phyloP scores from a whole-genome alignment of 1,140 invertebrate species.

The Teleogryllus occipitalis region DNA sequence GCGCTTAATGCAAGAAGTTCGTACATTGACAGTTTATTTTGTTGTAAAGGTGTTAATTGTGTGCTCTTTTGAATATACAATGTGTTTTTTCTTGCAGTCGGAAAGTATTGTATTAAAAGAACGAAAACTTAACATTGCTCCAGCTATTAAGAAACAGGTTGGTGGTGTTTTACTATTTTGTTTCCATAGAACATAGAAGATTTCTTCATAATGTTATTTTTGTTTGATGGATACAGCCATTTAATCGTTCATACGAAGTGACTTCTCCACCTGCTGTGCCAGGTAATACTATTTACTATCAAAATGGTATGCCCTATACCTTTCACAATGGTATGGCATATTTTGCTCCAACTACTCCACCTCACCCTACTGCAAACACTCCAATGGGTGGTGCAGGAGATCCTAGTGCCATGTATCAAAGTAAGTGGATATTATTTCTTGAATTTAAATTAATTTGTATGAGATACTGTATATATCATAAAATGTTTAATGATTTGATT shows the following conservation, averaged over 20 bases:
- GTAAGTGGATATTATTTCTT: background rate
- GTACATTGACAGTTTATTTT: conserved; percentile 24
- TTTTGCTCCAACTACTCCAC: conserved; percentile 39
- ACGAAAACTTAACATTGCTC: conserved; percentile 81
- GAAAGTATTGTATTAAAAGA: conserved; percentile 70
- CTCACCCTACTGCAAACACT: conserved; percentile 32
- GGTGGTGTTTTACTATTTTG: conserved; percentile 21
- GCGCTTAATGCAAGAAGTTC: conserved; percentile 55
- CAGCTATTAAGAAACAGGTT: conserved; percentile 80
- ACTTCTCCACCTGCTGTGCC: conserved; percentile 41
- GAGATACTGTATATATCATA: background rate
- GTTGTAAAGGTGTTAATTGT: conserved; percentile 18
- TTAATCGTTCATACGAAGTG: conserved; percentile 40
- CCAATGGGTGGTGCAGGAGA: background rate
- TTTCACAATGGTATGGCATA: conserved; percentile 53
- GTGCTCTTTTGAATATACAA: conserved; percentile 16
- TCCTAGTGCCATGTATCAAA: conserved; percentile 7
- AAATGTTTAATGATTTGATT: background rate
- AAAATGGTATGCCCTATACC: conserved; percentile 46
- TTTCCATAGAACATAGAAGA: background rate
- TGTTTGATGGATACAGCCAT: conserved; percentile 28
- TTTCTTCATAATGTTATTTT: background rate
- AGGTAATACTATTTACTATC: conserved; percentile 46
- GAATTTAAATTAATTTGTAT: background rate
- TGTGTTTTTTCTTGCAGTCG: conserved; percentile 41